These are phyloP conservation scores for Corythoichthys intestinalis DNA, from an alignment of 2,113 vertebrate species.

Conservation along the genomic window DNA sequence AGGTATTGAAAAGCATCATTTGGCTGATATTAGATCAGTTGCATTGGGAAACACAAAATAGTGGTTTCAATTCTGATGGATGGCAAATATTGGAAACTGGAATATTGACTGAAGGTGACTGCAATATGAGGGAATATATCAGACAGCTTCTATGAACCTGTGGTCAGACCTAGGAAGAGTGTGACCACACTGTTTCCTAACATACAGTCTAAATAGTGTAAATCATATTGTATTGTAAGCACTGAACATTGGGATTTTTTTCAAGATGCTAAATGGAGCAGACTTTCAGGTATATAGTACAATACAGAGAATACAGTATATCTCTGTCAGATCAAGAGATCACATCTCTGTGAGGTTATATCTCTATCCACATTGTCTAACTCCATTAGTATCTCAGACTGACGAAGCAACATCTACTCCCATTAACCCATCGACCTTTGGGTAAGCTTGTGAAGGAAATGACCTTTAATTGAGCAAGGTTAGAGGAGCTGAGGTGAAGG, in stretches of 20 bases:
- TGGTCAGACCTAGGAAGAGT: neutral
- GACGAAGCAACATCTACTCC: conserved; percentile 1
- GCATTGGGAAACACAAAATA: neutral
- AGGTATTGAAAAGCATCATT: neutral
- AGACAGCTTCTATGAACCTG: neutral
- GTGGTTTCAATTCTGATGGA: neutral
- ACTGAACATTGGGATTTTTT: neutral
- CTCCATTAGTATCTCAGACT: conserved; percentile 45
- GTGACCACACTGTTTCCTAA: neutral
- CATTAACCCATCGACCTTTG: too few species aligned
- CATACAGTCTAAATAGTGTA: neutral
- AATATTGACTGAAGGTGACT: neutral
- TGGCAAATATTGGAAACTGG: neutral
- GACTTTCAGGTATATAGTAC: neutral
- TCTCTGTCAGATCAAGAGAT: conserved; percentile 32
- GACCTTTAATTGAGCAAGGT: conserved; percentile 25
- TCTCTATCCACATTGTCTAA: conserved; percentile 43
- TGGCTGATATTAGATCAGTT: neutral
- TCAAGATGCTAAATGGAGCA: conserved; percentile 47
- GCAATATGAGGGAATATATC: neutral
- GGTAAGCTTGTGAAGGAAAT: neutral
- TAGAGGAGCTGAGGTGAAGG: too few species aligned
- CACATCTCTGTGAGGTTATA: conserved; percentile 33
- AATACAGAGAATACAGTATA: too few species aligned
- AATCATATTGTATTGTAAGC: neutral